Conservation (phyloP, 2,888 invertebrate species). For the Lasioglossum lativentre region DNA sequence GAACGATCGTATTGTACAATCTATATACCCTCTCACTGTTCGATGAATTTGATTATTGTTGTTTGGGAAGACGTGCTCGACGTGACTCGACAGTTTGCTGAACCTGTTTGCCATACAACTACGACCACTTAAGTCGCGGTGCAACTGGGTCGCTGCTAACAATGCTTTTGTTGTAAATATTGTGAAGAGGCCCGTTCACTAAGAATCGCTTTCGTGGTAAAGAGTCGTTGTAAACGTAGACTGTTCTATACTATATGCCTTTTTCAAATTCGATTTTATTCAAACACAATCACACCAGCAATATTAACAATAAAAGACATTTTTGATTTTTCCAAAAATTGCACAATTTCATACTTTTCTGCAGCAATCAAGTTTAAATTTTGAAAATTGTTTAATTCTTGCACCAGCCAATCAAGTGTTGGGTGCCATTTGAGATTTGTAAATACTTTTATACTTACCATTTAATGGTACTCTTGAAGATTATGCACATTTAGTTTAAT, state of each 20-base stretch:
- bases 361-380: no score
- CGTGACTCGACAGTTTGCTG: neutral
- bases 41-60: slow-evolving; percentile 48
- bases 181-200: neutral
- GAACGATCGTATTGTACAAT: slow-evolving; percentile 56
- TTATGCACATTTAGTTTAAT: neutral
- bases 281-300: neutral
- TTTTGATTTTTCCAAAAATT: no score
- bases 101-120: neutral
- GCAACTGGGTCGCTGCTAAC: neutral
- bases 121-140: neutral
- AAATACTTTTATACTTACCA: neutral
- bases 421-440: no score
- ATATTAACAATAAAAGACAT: no score
- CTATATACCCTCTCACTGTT: neutral
- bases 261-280: neutral
- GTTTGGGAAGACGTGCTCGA: neutral
- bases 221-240: neutral
- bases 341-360: no score
- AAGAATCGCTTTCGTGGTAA: neutral
- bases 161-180: slow-evolving; percentile 4
- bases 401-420: no score
- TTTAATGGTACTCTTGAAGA: neutral
- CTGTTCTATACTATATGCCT: no score
- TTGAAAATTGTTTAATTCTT: no score